These are phyloP conservation scores for Acanthopagrus latus DNA, from an alignment of 2,797 vertebrate species.

Conservation along the genomic window DNA sequence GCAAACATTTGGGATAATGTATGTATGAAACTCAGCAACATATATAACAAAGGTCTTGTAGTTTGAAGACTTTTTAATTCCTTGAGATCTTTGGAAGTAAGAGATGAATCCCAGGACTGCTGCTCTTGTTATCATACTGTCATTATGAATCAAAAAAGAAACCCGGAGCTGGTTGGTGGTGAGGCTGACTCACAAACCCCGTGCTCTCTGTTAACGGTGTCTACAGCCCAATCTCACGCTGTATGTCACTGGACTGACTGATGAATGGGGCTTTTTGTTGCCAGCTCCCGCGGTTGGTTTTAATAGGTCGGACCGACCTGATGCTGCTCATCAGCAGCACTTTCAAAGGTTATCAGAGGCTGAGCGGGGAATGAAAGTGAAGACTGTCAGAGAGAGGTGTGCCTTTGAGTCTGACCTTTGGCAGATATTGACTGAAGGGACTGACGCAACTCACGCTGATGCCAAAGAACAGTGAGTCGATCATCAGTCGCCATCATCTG, in stretches of 20 bases:
- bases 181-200: conserved; percentile 44
- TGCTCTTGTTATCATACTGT: not conserved
- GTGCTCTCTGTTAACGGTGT: conserved; percentile 41
- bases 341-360: not conserved
- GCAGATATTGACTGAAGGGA: not conserved
- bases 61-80: too few relatives aligned
- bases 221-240: conserved; percentile 12
- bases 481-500: too few relatives aligned
- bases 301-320: conserved; percentile 15
- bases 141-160: conserved; percentile 1
- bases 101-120: not conserved
- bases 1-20: too few relatives aligned
- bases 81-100: not conserved
- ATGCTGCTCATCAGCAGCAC: conserved; percentile 34
- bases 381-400: not conserved
- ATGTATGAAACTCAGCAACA: too few relatives aligned
- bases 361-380: not conserved
- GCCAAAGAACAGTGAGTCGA: not conserved
- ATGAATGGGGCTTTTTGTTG: conserved; percentile 65
- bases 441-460: not conserved
- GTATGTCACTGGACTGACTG: conserved; percentile 1
- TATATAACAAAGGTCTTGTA: too few relatives aligned
- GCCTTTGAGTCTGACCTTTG: not conserved
- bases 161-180: not conserved
- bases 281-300: conserved; percentile 19